Evolutionary conservation across 2,113 vertebrate genomes (phyloP).

Genomic region (Ancistrus triradiatus): DNA sequence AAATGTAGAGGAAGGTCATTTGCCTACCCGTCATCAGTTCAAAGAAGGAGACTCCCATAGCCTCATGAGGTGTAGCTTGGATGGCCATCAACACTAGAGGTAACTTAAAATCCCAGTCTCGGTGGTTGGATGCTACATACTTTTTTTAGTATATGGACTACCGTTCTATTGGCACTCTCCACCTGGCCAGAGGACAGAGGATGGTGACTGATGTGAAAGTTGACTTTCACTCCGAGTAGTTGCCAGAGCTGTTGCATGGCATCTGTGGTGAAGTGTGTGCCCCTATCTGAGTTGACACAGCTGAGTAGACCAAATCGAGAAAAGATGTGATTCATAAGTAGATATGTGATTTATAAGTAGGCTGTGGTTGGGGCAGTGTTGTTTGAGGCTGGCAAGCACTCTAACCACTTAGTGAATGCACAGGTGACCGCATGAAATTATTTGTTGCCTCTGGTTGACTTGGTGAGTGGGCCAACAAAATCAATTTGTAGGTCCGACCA

Average conservation of each 20-base stretch:
- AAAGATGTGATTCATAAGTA: conserved; percentile 37
- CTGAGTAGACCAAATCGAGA: conserved; percentile 13
- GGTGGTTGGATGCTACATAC: conserved; percentile 6
- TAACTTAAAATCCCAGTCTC: conserved; percentile 26
- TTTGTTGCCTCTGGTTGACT: conserved; percentile 15
- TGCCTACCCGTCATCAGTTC: conserved; percentile 20
- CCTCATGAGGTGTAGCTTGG: neutral
- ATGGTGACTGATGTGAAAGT: conserved; percentile 25
- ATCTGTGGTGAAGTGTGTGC: conserved; percentile 18
- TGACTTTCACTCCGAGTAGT: neutral
- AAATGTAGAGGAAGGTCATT: conserved; percentile 34
- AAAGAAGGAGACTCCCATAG: conserved; percentile 14
- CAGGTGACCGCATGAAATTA: conserved; percentile 21
- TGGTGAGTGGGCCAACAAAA: conserved; percentile 17
- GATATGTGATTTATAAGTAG: too few species aligned
- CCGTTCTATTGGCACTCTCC: conserved; percentile 13
- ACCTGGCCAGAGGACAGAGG: conserved; percentile 21
- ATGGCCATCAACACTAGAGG: conserved; percentile 26
- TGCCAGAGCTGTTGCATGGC: conserved; percentile 25
- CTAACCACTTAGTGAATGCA: conserved; percentile 25
- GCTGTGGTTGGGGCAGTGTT: conserved; percentile 16
- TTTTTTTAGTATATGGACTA: conserved; percentile 18
- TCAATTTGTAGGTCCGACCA: conserved; percentile 29
- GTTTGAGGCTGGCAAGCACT: conserved; percentile 28
- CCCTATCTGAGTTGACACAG: conserved; percentile 7